Evolutionary conservation across 2,113 vertebrate species (phyloP), one percentile per base, ranked within the genome.

Genomic region (Etheostoma spectabile): DNA sequence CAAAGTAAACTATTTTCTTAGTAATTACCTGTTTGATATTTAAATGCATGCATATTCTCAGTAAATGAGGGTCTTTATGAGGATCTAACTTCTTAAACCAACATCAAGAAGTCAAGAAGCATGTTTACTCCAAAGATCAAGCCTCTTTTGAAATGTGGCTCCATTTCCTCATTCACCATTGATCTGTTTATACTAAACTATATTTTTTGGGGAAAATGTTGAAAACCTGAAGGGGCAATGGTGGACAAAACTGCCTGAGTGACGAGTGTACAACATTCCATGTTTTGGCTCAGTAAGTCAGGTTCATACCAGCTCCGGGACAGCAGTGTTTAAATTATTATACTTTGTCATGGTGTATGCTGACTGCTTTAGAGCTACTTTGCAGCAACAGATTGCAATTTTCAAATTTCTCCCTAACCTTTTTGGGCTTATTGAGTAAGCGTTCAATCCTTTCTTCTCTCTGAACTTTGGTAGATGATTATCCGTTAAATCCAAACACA

Each of bases 1-100:
- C 55, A 84, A 78, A 70, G 51, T 22, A 53, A 38, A 66, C 18
- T 65, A 65, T 82, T 87, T 79, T 83, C 21, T 79, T 61, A 84
- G 15, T 61, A 51, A 55, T 66, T 62, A 35, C 18, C 19, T n/a
- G 33, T 79, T 21, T 72, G 30, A n/a, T 61, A 13, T 79, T 48
- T 56, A 33, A 68, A 74, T 67, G 53, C 63, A 46, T 60, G 42
- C 68, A 13, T 35, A 57, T 45, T 74, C 19, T 79, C 12, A 53
- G 38, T 70, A 62, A 35, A 52, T 59, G 12, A 71, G 48, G 19
- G 46, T 57, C 18, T 80, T 51, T 22, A 46, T 33, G 10, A 83
- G 55, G 27, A 45, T 56, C 8, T 33, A 22, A 38, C 49, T 42
- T 46, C 5, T 55, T 22, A 33, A 42, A 62, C 35, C 46, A 66